These are phyloP conservation scores for Salpingus planirostris DNA, from an alignment of 2,888 invertebrate species.

Conservation along the genomic window DNA sequence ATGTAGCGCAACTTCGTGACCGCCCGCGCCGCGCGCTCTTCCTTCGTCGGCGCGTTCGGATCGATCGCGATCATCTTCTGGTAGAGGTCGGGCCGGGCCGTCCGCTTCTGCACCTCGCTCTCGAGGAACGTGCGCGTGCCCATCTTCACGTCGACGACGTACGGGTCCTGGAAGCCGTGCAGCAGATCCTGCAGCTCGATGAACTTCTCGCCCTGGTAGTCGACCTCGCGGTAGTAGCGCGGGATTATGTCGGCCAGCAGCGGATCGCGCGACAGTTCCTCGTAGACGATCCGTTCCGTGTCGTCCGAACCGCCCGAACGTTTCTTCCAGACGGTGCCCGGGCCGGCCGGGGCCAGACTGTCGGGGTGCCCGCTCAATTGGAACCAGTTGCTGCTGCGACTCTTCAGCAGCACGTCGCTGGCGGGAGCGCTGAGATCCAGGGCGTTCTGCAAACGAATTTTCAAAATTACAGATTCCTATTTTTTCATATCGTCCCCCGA, in stretches of 20 bases:
- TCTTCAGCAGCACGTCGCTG: constrained; percentile 73
- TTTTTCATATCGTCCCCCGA: too few species aligned
- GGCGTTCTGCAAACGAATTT: constrained; percentile 85
- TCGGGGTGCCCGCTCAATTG: constrained; percentile 91
- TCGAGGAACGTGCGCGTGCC: constrained; percentile 94
- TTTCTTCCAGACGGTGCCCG: constrained; percentile 90
- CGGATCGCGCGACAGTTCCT: constrained; percentile 66
- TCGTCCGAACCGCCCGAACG: constrained; percentile 61
- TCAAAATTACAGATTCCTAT: too few species aligned
- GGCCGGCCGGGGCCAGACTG: constrained; percentile 85
- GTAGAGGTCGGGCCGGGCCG: constrained; percentile 79
- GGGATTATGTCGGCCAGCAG: constrained; percentile 68
- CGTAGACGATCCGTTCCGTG: constrained; percentile 70
- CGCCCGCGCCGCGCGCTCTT: constrained; percentile 72
- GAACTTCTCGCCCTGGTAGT: constrained; percentile 71
- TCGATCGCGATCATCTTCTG: constrained; percentile 94
- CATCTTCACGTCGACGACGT: constrained; percentile 97
- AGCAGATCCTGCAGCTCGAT: constrained; percentile 93
- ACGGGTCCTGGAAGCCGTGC: constrained; percentile 82
- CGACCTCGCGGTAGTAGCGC: constrained; percentile 73
- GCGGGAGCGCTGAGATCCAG: constrained; percentile 86
- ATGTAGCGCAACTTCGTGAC: constrained; percentile 95
- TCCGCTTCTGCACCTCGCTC: constrained; percentile 84
- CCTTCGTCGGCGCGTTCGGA: constrained; percentile 72
- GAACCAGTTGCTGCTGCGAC: constrained; percentile 68